Base-by-base conservation (phyloP, 2,113 vertebrate species). In the Cheirogaleus medius region DNA sequence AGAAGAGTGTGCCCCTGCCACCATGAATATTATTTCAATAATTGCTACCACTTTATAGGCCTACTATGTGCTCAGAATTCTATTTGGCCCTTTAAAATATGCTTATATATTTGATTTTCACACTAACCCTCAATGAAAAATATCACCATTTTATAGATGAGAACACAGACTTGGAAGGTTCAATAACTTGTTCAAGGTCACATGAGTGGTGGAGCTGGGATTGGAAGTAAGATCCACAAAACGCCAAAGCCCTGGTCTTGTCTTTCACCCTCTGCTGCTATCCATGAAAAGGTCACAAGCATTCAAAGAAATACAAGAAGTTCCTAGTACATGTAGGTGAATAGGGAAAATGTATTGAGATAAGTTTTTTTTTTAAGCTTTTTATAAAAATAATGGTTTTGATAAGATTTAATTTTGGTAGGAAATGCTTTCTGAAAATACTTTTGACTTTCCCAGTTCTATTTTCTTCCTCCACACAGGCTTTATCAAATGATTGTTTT, bases 401-500 rank as follows among this genome's bases (percentile, higher is more conserved):
- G 94, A 4, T 93, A 97, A 78, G 92, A 94, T 94, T 56, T 66
- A 74, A 0, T 91, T 87, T 84, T 39, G 88, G 82, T 95, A 90
- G 76, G 52, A 76, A 29, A 37, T 52, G 91, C 97, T 97, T 97
- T 98, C 87, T 77, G 95, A 95, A 95, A 95, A 80, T 66, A 95
- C 73, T 94, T n/a, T 73, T 95, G 15, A 17, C 69, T 88, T 93
- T 54, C 94, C 78, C 85, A 82, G 84, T 83, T 17, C 49, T 34
- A 0, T 82, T 96, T 97, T 91, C 89, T 97, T 91, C 54, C 80
- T 96, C 64, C 90, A 39, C 3, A 34, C 23, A 89, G 56, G 37
- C 95, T 93, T 96, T 97, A 95, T 88, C 77, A 95, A 92, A 68
- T 10, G 90, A 93, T 78, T 80, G 96, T 97, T 96, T 97, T 95